Percentiles rank a stretch among this genome's conserved stretches.
These are phyloP conservation scores for Pissodes strobi DNA, from an alignment of 1,140 invertebrate species.

Conservation along the genomic window DNA sequence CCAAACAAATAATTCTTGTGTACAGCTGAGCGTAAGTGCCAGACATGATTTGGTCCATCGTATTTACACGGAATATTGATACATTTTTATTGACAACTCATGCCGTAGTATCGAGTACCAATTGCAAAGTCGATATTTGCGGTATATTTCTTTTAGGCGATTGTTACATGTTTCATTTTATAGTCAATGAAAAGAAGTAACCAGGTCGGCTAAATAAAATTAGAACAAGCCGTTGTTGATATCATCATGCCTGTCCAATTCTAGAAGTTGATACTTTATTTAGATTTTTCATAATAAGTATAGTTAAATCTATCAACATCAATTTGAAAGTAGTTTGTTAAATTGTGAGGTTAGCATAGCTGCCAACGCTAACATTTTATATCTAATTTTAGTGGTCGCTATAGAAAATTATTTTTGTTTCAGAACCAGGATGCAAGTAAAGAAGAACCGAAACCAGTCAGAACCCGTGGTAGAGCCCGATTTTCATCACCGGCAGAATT, in stretches of 20 bases:
- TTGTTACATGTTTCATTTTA: neutral
- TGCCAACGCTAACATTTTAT: neutral
- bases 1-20: neutral
- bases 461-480: slow-evolving; percentile 47
- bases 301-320: neutral
- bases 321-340: too few relatives aligned
- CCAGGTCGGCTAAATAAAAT: too few relatives aligned
- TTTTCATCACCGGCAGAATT: slow-evolving; percentile 46
- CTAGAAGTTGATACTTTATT: too few relatives aligned
- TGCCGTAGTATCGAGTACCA: neutral
- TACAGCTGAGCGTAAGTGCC: neutral
- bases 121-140: neutral
- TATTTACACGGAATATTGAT: neutral
- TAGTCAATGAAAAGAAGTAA: too few relatives aligned
- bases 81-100: neutral
- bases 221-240: too few relatives aligned
- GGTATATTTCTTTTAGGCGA: neutral
- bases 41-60: neutral
- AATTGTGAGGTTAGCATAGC: too few relatives aligned
- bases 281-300: neutral
- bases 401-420: slow-evolving; percentile 30
- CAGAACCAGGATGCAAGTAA: slow-evolving; percentile 37
- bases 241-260: too few relatives aligned
- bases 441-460: slow-evolving; percentile 28
- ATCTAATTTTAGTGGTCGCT: too few relatives aligned